These are phyloP conservation scores for Sylvilagus bachmani DNA, from an alignment of 2,113 vertebrate genomes.

Conservation along the genomic window DNA sequence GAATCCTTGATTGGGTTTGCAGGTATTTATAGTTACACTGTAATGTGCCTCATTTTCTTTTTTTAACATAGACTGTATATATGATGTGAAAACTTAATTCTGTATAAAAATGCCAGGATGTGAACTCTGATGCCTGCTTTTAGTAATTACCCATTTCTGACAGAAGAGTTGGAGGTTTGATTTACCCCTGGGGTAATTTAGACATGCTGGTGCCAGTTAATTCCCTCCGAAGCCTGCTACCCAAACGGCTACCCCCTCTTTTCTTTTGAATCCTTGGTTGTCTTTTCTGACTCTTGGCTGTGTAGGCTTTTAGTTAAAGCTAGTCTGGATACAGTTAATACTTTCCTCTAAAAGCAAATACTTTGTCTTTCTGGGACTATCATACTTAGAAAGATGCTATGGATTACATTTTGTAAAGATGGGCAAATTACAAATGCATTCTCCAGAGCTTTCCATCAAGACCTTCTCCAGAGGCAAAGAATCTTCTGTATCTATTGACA, in stretches of 20 bases:
- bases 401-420: background rate
- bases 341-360: slow-evolving; percentile 43
- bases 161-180: slow-evolving; percentile 3
- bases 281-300: slow-evolving; percentile 44
- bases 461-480: background rate
- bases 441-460: background rate
- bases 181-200: slow-evolving; percentile 33
- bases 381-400: background rate
- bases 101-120: slow-evolving; percentile 57
- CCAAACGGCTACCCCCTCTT: background rate
- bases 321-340: slow-evolving; percentile 26
- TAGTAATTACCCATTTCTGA: slow-evolving; percentile 57
- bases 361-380: slow-evolving; percentile 49
- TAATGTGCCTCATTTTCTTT: background rate
- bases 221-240: background rate
- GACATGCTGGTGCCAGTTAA: slow-evolving; percentile 21
- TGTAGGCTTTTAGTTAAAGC: slow-evolving; percentile 19
- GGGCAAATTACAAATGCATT: background rate
- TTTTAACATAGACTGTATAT: background rate
- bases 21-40: slow-evolving; percentile 39
- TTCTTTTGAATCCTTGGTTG: background rate
- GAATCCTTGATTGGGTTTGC: background rate
- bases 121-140: slow-evolving; percentile 5
- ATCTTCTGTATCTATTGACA: slow-evolving; percentile 18
- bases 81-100: slow-evolving; percentile 44